Conservation (phyloP, 2,888 invertebrate genomes). For the Mythimna albipuncta region DNA sequence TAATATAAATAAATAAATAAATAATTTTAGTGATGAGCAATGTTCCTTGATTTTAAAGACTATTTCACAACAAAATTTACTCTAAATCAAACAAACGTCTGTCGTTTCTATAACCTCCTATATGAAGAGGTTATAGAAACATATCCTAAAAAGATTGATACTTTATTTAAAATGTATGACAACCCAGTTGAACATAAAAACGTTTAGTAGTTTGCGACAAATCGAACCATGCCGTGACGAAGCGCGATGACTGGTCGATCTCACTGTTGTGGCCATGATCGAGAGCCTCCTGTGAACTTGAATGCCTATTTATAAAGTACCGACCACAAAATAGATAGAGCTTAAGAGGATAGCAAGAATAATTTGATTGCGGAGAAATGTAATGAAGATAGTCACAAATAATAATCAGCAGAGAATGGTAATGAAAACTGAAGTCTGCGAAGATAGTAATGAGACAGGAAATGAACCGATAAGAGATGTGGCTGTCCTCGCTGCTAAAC, state of each 20-base stretch:
- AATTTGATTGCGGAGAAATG: slow-evolving; percentile 17
- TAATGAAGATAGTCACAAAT: slow-evolving; percentile 26
- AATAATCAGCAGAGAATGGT: slow-evolving; percentile 21
- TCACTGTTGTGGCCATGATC: slow-evolving; percentile 69
- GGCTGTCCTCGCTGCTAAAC: slow-evolving; percentile 41
- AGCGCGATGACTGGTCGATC: slow-evolving; percentile 79
- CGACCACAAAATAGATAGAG: slow-evolving; percentile 16
- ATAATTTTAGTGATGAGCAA: neutral
- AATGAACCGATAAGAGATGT: slow-evolving; percentile 51
- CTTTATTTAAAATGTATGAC: slow-evolving; percentile 43
- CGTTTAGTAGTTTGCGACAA: slow-evolving; percentile 72
- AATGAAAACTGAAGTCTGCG: slow-evolving; percentile 20
- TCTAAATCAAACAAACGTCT: neutral
- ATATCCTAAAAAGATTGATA: slow-evolving; percentile 8
- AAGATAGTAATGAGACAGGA: slow-evolving; percentile 45
- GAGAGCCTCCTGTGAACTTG: slow-evolving; percentile 56
- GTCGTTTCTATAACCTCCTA: slow-evolving; percentile 2
- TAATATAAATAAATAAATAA: too few relatives aligned
- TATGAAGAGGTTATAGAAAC: neutral
- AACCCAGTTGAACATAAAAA: slow-evolving; percentile 43
- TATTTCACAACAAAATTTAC: neutral
- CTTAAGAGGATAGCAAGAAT: slow-evolving; percentile 1
- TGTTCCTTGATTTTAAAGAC: neutral
- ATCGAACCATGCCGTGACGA: slow-evolving; percentile 71
- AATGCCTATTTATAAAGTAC: slow-evolving; percentile 37